These are phyloP conservation scores for Mola mola DNA, from an alignment of 2,113 vertebrate genomes.

Conservation along the genomic window DNA sequence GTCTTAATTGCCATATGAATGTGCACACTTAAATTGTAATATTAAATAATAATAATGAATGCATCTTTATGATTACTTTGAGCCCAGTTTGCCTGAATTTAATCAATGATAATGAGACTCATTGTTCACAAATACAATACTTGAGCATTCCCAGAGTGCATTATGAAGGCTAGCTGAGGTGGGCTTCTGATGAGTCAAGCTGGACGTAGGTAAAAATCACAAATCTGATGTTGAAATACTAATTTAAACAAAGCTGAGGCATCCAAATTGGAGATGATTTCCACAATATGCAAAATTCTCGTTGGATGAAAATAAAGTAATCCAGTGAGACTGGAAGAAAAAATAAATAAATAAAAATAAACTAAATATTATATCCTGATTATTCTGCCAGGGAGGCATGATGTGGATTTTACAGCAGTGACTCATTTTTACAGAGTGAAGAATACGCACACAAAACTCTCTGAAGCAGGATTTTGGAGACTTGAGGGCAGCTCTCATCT, in stretches of 20 bases:
- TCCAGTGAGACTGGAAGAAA: conserved; percentile 66
- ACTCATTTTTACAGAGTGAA: conserved; percentile 67
- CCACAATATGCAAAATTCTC: conserved; percentile 43
- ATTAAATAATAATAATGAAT: too few species aligned
- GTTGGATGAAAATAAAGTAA: conserved; percentile 66
- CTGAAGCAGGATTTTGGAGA: conserved; percentile 59
- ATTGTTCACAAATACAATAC: conserved; percentile 5
- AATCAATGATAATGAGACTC: conserved; percentile 27
- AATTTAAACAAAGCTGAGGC: conserved; percentile 56
- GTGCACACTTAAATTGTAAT: neutral
- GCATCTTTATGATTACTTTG: neutral
- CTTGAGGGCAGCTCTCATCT: conserved; percentile 62
- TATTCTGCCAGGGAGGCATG: conserved; percentile 62
- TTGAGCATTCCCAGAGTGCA: conserved; percentile 10
- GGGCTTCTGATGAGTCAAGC: conserved; percentile 50
- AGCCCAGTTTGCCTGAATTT: neutral
- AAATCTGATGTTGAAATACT: conserved; percentile 15
- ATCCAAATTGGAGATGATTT: conserved; percentile 28
- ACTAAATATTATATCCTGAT: conserved; percentile 68
- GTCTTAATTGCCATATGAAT: too few species aligned
- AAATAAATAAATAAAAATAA: too few species aligned
- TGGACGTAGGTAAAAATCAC: conserved; percentile 26
- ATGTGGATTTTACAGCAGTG: conserved; percentile 72
- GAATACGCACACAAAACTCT: conserved; percentile 26
- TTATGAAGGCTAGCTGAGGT: conserved; percentile 11